phyloP scores from a whole-genome alignment of 2,797 vertebrate genomes.

The Ptychadena robeensis region DNA sequence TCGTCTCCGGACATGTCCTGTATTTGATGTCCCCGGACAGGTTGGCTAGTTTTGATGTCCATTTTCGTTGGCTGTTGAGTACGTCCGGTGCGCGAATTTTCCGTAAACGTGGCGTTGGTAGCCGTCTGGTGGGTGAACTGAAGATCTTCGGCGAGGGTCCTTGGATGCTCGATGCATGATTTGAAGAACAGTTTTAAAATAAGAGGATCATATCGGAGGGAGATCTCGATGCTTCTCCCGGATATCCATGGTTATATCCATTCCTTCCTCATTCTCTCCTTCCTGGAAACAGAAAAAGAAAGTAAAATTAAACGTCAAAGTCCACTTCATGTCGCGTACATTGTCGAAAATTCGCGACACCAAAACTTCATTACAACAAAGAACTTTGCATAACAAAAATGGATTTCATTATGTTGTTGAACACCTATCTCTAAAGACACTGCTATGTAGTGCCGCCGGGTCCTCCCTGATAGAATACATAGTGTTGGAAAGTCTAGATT shows the following conservation, averaged over 20 bases:
- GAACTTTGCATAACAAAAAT: too few species aligned
- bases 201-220: conserved; percentile 79
- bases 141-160: conserved; percentile 73
- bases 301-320: not conserved
- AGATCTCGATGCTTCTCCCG: conserved; percentile 82
- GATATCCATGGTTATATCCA: conserved; percentile 89
- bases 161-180: conserved; percentile 74
- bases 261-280: conserved; percentile 88
- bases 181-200: conserved; percentile 79
- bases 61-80: conserved; percentile 92
- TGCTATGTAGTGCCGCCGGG: too few species aligned
- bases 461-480: too few species aligned
- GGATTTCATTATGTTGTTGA: too few species aligned
- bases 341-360: too few species aligned
- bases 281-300: conserved; percentile 74
- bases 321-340: too few species aligned
- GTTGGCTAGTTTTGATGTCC: conserved; percentile 86
- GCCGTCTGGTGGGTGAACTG: conserved; percentile 90
- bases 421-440: too few species aligned
- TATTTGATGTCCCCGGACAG: conserved; percentile 95
- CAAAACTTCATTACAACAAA: too few species aligned
- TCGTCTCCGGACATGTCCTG: conserved; percentile 92
- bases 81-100: conserved; percentile 96
- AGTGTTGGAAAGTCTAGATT: too few species aligned
- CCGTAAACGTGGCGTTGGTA: conserved; percentile 91